These are phyloP conservation scores for Epistrophe eligans DNA, from an alignment of 2,888 invertebrate species.

Conservation along the genomic window DNA sequence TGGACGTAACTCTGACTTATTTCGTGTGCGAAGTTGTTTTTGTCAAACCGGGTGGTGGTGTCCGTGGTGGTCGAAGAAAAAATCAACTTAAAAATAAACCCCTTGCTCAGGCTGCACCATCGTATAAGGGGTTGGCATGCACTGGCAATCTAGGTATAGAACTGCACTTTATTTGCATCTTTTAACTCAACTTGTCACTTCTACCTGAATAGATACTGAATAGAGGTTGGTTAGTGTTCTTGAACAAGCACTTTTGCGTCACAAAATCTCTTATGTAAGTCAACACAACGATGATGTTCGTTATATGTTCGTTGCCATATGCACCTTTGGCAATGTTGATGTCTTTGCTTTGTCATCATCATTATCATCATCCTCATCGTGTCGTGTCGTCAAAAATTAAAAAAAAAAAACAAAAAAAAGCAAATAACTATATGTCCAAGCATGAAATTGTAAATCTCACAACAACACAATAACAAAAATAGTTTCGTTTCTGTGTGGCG, in stretches of 20 bases:
- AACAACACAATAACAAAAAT: conserved; percentile 52
- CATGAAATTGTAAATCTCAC: conserved; percentile 47
- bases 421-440: conserved; percentile 37
- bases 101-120: conserved; percentile 1
- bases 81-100: conserved; percentile 62
- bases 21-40: conserved; percentile 58
- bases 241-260: conserved; percentile 61
- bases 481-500: conserved; percentile 49
- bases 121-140: conserved; percentile 18
- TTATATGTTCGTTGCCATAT: conserved; percentile 36
- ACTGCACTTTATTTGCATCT: conserved; percentile 61
- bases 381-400: conserved; percentile 9
- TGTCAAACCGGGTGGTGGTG: neutral
- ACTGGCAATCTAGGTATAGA: neutral
- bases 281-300: conserved; percentile 31
- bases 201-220: conserved; percentile 48
- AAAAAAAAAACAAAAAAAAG: neutral
- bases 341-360: conserved; percentile 36
- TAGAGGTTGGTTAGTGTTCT: conserved; percentile 61
- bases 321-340: conserved; percentile 58
- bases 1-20: conserved; percentile 20
- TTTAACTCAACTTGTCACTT: conserved; percentile 43
- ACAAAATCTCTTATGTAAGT: conserved; percentile 54
- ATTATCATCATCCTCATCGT: conserved; percentile 26
- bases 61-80: conserved; percentile 11